Evolutionary conservation across 2,888 invertebrate genomes (phyloP).

Genomic region (Lasius fuliginosus): DNA sequence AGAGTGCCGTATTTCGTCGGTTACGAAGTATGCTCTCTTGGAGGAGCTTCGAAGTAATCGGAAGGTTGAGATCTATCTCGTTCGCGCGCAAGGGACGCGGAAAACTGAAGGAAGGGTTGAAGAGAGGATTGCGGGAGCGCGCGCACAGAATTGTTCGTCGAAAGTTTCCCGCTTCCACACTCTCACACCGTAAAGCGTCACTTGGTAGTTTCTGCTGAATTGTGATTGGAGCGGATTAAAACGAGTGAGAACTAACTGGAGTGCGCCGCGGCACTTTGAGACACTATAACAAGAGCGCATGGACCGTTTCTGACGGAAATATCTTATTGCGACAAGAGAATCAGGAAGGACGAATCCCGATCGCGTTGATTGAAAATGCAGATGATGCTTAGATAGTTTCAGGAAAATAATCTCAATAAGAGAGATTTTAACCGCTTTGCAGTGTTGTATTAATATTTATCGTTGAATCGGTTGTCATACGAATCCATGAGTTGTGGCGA

Average conservation of each 20-base stretch:
- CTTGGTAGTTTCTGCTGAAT: conserved; percentile 72
- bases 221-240: conserved; percentile 70
- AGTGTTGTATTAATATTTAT: neutral
- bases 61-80: conserved; percentile 59
- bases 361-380: neutral
- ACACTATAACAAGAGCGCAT: conserved; percentile 16
- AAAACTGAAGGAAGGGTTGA: conserved; percentile 45
- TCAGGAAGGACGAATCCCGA: neutral
- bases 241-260: conserved; percentile 57
- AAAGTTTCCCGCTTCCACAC: conserved; percentile 64
- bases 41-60: conserved; percentile 62
- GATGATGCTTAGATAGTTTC: neutral
- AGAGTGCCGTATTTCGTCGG: conserved; percentile 49
- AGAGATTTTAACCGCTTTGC: neutral
- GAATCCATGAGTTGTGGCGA: neutral
- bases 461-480: neutral
- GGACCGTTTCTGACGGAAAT: conserved; percentile 8
- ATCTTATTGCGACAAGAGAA: conserved; percentile 14
- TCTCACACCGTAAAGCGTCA: conserved; percentile 68
- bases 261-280: neutral
- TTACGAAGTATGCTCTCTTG: conserved; percentile 62
- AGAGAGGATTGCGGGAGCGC: conserved; percentile 48
- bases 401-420: conserved; percentile 34
- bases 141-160: conserved; percentile 65
- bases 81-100: conserved; percentile 24